A percentile compares a stretch with the other conserved stretches of the same genome.
Evolutionary conservation across 2,113 vertebrate species (phyloP).

Genomic region (Cinclus cinclus): DNA sequence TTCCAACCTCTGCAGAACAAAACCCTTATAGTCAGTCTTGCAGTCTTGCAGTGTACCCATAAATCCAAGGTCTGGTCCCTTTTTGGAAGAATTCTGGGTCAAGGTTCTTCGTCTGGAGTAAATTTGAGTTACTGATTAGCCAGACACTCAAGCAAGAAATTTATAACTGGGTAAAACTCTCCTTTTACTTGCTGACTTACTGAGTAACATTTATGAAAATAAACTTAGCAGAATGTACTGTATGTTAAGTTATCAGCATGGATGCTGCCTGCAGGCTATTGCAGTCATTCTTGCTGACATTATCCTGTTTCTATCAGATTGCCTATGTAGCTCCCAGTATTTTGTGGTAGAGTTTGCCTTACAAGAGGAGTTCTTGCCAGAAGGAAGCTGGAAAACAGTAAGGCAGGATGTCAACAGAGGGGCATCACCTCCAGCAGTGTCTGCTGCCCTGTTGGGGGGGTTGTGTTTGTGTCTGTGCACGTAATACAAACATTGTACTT

Average conservation of each 20-base stretch:
- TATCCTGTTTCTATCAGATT: conserved; percentile 38
- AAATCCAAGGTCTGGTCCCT: not conserved
- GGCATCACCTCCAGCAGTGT: conserved; percentile 14
- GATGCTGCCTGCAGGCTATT: conserved; percentile 48
- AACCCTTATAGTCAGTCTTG: not conserved
- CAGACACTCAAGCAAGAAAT: not conserved
- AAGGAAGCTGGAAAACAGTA: not conserved
- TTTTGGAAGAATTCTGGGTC: not conserved
- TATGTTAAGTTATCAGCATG: conserved; percentile 23
- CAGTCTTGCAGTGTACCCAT: not conserved
- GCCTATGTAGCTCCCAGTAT: not conserved
- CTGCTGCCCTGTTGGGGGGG: not conserved
- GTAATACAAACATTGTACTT: not conserved
- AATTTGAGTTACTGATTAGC: not conserved
- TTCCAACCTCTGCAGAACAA: not conserved
- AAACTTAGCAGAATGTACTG: conserved; percentile 1
- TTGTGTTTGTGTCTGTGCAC: not conserved
- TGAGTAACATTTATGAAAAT: conserved; percentile 41
- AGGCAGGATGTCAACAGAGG: not conserved
- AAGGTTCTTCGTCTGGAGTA: not conserved
- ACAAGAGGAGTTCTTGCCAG: not conserved
- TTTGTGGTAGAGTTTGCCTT: not conserved
- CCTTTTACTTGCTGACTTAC: conserved; percentile 17
- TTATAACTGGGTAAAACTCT: not conserved
- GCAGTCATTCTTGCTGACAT: conserved; percentile 52